Evolutionary conservation across 2,888 invertebrate genomes (phyloP), one percentile per base, ranked within the genome.

Genomic region (Gerris lacustris): DNA sequence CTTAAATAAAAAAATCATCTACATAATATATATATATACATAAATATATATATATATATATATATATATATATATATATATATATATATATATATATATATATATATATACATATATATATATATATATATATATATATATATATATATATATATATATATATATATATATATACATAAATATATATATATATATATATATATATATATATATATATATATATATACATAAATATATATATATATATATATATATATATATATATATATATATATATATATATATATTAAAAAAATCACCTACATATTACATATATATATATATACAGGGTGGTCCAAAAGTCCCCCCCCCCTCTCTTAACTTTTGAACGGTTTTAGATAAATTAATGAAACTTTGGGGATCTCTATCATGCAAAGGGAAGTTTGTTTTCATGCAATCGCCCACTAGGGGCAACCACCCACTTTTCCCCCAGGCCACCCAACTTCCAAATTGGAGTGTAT

Each of bases 51-150:
- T 47, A 47, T 47, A 47, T 47, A 47, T 47, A 47, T 47, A 47
- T 47, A 47, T 47, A 47, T 47, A 47, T 47, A 47, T 47, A 47
- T 47, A 47, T 47, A 47, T 47, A 47, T n/a, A 47, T 47, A 47
- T 47, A 47, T 47, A 47, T 47, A 47, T 47, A 47, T 47, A 47
- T 47, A 47, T 47, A 47, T 47, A 47, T 47, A 47, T 47, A 47
- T 47, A 47, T 47, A 47, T 47, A 47, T 47, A 47, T 47, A 47
- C 11, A 47, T 47, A 47, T 47, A 47, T 47, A 47, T 47, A 47
- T 47, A 47, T 47, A 47, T 47, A 47, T 47, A 47, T 47, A 47
- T 47, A 47, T 47, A 47, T 47, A 47, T 47, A 47, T 47, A 47
- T 47, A 47, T 47, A 47, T 47, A 47, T 47, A 7, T 7, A 7